Evolutionary conservation across 2,888 invertebrate genomes (phyloP).

Genomic region (Agriopis leucophaearia): DNA sequence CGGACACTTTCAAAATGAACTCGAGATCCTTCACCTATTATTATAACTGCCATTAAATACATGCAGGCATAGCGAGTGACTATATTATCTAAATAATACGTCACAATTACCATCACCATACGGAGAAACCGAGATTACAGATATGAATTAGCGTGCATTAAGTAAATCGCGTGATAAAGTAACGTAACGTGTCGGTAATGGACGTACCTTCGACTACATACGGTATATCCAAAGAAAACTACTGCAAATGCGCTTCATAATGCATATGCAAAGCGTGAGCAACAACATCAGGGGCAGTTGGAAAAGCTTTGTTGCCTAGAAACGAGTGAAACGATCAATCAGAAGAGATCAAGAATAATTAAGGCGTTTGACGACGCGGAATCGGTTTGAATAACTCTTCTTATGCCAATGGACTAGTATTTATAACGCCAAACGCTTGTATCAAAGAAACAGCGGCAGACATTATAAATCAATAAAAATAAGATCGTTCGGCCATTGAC

Average conservation of each 20-base stretch:
- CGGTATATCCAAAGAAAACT: constrained; percentile 87
- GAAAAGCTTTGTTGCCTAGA: constrained; percentile 86
- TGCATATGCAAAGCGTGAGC: constrained; percentile 88
- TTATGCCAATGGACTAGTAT: constrained; percentile 2
- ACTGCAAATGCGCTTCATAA: constrained; percentile 87
- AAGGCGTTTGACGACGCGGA: constrained; percentile 8
- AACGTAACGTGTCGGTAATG: constrained; percentile 81
- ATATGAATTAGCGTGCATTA: constrained; percentile 69
- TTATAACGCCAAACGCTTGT: neutral
- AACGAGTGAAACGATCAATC: constrained; percentile 83
- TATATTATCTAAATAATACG: constrained; percentile 28
- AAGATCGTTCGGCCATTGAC: neutral
- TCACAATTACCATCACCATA: constrained; percentile 69
- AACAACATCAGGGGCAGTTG: constrained; percentile 87
- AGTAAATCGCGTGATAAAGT: constrained; percentile 65
- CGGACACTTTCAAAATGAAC: constrained; percentile 27
- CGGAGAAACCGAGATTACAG: constrained; percentile 21
- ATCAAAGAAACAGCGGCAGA: neutral
- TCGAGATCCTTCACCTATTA: constrained; percentile 24
- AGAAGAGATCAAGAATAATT: constrained; percentile 52
- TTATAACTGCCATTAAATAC: constrained; percentile 35
- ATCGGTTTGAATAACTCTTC: neutral
- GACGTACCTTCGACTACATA: constrained; percentile 87
- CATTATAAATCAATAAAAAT: neutral
- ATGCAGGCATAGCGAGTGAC: constrained; percentile 47